Evolutionary conservation across 2,888 invertebrate genomes (phyloP).

Genomic region (Habroteleia sp.): DNA sequence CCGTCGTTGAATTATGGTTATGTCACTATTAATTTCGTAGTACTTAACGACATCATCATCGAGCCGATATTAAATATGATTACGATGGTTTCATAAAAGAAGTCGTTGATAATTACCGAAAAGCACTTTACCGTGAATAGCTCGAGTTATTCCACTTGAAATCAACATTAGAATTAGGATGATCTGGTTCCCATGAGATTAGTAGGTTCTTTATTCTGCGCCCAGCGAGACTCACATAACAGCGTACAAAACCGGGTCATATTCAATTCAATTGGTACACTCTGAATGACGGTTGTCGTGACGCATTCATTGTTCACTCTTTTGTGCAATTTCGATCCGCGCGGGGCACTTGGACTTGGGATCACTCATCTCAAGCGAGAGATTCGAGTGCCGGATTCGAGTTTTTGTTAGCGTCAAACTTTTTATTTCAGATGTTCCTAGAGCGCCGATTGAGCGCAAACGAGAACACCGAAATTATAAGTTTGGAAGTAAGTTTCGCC

Average conservation of each 20-base stretch:
- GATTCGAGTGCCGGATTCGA: constrained; percentile 57
- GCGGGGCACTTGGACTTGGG: constrained; percentile 62
- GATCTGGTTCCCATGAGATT: constrained; percentile 73
- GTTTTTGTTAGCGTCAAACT: constrained; percentile 70
- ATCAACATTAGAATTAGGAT: constrained; percentile 72
- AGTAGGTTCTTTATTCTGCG: constrained; percentile 68
- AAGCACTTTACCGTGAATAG: constrained; percentile 32
- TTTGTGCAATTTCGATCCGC: constrained; percentile 73
- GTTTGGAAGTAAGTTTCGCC: constrained; percentile 52
- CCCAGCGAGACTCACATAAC: constrained; percentile 65
- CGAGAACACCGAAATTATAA: constrained; percentile 56
- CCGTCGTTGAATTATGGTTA: constrained; percentile 12
- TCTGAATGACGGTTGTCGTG: constrained; percentile 68
- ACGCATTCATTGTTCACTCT: constrained; percentile 72
- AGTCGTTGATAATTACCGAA: constrained; percentile 60
- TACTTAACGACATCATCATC: constrained; percentile 18
- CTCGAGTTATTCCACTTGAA: constrained; percentile 63
- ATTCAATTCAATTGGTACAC: constrained; percentile 69
- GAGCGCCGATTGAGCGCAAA: constrained; percentile 49
- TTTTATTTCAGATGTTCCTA: constrained; percentile 59
- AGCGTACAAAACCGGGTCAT: constrained; percentile 64
- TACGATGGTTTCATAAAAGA: constrained; percentile 18
- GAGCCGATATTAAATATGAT: constrained; percentile 36
- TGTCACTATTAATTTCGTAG: constrained; percentile 13
- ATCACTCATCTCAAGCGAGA: constrained; percentile 62